phyloP scores from a whole-genome alignment of 2,888 invertebrate species.

The Drosophila gaucha region DNA sequence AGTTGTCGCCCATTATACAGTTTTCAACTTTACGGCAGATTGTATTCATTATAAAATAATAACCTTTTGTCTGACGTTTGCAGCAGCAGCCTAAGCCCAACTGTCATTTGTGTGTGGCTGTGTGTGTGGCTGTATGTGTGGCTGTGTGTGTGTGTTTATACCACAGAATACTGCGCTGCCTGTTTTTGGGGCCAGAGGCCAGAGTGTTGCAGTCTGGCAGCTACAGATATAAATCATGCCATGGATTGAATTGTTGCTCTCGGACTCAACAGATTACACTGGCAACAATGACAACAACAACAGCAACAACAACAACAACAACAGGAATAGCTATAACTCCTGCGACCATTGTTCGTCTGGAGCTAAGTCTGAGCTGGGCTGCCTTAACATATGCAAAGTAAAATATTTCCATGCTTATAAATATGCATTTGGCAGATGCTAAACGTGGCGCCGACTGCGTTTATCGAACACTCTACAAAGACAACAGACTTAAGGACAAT shows the following conservation, averaged over 20 bases:
- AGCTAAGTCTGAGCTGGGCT: conserved; percentile 34
- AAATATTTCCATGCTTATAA: conserved; percentile 84
- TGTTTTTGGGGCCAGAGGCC: conserved; percentile 8
- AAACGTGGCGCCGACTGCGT: conserved; percentile 42
- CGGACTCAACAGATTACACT: conserved; percentile 44
- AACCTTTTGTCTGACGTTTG: conserved; percentile 74
- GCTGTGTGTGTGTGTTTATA: conserved; percentile 16
- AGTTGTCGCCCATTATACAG: conserved; percentile 36
- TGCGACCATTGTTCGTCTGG: conserved; percentile 25
- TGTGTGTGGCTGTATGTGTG: conserved; percentile 4
- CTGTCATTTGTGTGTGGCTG: conserved; percentile 20
- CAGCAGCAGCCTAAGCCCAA: conserved; percentile 54
- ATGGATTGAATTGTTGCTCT: conserved; percentile 76
- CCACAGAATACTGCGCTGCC: conserved; percentile 39
- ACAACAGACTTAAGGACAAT: background rate
- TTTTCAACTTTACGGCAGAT: conserved; percentile 59
- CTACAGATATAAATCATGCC: conserved; percentile 79
- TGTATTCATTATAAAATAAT: conserved; percentile 82
- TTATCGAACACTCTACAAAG: conserved; percentile 28
- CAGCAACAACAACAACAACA: background rate
- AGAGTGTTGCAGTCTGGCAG: conserved; percentile 42
- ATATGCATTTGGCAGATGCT: conserved; percentile 67
- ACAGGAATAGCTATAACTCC: conserved; percentile 7
- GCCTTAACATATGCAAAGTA: conserved; percentile 83
- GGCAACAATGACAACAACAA: conserved; percentile 22